Evolutionary conservation across 2,888 invertebrate species (phyloP).

Genomic region (Pyrocoelia pectoralis): DNA sequence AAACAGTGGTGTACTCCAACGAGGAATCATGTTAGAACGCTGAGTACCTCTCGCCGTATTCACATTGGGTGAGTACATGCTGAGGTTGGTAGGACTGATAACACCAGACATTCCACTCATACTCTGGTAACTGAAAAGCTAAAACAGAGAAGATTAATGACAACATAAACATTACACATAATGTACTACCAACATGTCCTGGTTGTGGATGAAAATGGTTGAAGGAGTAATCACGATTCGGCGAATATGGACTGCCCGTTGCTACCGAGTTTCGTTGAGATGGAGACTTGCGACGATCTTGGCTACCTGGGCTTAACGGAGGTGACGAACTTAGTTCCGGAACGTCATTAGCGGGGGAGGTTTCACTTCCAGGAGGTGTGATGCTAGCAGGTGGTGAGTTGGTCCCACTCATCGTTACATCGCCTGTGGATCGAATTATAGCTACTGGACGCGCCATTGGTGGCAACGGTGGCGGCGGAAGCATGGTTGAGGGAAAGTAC

Average conservation of each 20-base stretch:
- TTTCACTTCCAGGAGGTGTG: constrained; percentile 63
- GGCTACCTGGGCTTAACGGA: constrained; percentile 57
- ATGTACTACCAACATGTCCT: constrained; percentile 73
- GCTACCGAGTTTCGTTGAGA: constrained; percentile 54
- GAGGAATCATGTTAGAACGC: constrained; percentile 65
- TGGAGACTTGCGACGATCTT: constrained; percentile 56
- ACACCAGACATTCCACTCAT: constrained; percentile 88
- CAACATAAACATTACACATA: constrained; percentile 48
- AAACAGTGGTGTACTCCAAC: constrained; percentile 89
- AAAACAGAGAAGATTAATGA: constrained; percentile 50
- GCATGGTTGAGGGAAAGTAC: constrained; percentile 91
- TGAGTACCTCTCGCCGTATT: constrained; percentile 77
- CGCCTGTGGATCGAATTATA: constrained; percentile 87
- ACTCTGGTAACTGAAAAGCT: constrained; percentile 93
- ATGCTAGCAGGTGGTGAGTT: constrained; percentile 71
- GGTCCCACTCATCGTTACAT: constrained; percentile 66
- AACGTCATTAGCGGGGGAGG: constrained; percentile 56
- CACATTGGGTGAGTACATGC: constrained; percentile 79
- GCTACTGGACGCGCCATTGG: constrained; percentile 97
- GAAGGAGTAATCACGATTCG: constrained; percentile 73
- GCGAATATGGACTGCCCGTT: constrained; percentile 55
- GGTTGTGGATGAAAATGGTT: constrained; percentile 94
- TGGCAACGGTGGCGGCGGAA: constrained; percentile 93
- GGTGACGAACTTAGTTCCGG: constrained; percentile 57
- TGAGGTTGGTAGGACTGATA: constrained; percentile 88